Percentiles rank a stretch among this genome's conserved stretches.
Evolutionary conservation across 1,140 invertebrate genomes (phyloP).

Genomic region (Dinothrombium tinctorium): DNA sequence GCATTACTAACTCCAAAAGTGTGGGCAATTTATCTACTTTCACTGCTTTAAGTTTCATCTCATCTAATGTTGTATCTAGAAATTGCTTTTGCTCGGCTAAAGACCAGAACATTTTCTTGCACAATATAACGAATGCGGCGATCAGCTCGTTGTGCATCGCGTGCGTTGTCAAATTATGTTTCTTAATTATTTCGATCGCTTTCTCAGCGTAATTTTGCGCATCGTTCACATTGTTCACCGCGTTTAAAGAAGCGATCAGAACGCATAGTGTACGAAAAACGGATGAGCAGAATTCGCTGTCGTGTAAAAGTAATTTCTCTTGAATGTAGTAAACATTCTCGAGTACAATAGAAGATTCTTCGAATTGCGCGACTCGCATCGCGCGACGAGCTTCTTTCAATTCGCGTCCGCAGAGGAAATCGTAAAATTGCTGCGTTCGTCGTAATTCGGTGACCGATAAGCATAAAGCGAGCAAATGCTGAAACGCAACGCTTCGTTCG

Average conservation of each 20-base stretch:
- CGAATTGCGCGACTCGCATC: constrained; percentile 33
- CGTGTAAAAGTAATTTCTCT: constrained; percentile 35
- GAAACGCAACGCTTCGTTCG: constrained; percentile 38
- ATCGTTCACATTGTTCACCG: constrained; percentile 26
- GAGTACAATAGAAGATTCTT: constrained; percentile 33
- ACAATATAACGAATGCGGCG: constrained; percentile 39
- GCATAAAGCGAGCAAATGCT: constrained; percentile 35
- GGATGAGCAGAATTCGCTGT: constrained; percentile 40
- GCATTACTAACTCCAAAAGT: constrained; percentile 14
- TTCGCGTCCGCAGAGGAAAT: constrained; percentile 42
- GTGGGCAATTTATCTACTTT: constrained; percentile 15
- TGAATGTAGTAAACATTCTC: constrained; percentile 43
- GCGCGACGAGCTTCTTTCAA: constrained; percentile 32
- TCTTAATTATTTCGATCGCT: constrained; percentile 23
- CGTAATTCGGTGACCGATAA: constrained; percentile 30
- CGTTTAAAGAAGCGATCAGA: constrained; percentile 34
- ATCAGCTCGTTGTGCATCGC: constrained; percentile 31
- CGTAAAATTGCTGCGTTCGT: constrained; percentile 31
- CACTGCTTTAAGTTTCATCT: constrained; percentile 19
- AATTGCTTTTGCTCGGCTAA: constrained; percentile 30
- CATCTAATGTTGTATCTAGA: constrained; percentile 30
- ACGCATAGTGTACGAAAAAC: constrained; percentile 38
- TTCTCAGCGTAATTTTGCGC: constrained; percentile 40
- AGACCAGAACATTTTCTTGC: constrained; percentile 37
- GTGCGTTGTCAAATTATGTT: background rate